phyloP scores from a whole-genome alignment of 2,113 vertebrate genomes.

The Psettodes erumei region DNA sequence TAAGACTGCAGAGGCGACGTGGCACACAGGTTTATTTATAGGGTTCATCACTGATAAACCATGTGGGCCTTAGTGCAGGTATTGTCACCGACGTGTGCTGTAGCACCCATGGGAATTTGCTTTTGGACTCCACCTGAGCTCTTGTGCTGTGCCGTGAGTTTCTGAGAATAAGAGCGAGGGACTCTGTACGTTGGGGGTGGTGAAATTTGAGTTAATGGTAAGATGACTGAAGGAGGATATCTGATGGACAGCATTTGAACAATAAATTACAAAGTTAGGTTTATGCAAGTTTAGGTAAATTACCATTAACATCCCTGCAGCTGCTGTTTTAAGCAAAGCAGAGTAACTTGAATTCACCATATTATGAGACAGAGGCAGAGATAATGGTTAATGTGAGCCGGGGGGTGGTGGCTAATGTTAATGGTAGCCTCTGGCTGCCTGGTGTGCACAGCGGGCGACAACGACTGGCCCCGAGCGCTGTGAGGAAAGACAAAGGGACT shows the following conservation, averaged over 20 bases:
- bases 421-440: constrained; percentile 39
- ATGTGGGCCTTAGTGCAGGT: constrained; percentile 50
- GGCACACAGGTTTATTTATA: constrained; percentile 70
- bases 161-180: background rate
- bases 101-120: constrained; percentile 49
- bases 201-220: background rate
- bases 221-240: background rate
- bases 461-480: constrained; percentile 21
- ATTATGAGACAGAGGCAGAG: background rate
- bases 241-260: background rate
- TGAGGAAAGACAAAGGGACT: background rate
- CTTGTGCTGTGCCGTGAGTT: background rate
- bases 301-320: background rate
- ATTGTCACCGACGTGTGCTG: constrained; percentile 17
- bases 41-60: constrained; percentile 30
- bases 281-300: background rate
- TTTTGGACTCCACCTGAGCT: constrained; percentile 44
- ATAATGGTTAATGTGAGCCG: background rate
- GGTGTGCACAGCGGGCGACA: constrained; percentile 18
- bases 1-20: constrained; percentile 54
- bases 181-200: background rate
- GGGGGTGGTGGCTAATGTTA: constrained; percentile 42
- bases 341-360: background rate
- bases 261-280: background rate
- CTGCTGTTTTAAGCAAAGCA: background rate